Evolutionary conservation across 2,113 vertebrate genomes (phyloP), one percentile per base, ranked within the genome.

Genomic region (Callopanchax toddi): DNA sequence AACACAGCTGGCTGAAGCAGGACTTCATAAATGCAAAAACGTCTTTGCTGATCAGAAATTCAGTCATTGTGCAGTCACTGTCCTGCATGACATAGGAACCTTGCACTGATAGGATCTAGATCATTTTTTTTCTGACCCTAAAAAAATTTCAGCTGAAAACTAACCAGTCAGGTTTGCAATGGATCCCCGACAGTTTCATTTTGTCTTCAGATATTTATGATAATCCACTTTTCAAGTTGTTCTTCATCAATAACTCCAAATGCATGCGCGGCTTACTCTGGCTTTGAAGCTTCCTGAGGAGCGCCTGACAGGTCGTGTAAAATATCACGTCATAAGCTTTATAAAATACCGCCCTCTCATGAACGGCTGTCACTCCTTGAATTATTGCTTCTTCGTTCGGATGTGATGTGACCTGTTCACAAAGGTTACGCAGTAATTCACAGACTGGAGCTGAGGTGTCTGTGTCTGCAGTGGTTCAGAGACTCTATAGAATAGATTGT

Each of bases 241-340:
- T 85, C 71, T 76, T 83, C 72, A 78, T 85, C 82, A 82, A 48
- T 77, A 63, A 73, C 76, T 70, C 66, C 45, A 60, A 63, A 69
- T 54, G 54, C 43, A 22, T 55, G 71, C 61, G 25, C 23, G 60
- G 42, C 74, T 76, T 61, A 64, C 53, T 81, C 61, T 69, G 60
- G 50, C 43, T 77, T 54, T 74, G 76, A 79, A 65, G 66, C 68
- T 42, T 69, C 40, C 36, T 22, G 43, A 8, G 59, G 63, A 74
- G 61, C 5, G 45, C 59, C 45, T 79, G 81, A 82, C 68, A 59
- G 79, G 45, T 54, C 36, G 45, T 51, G 67, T 86, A 67, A 87
- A 79, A 81, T 78, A 73, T 73, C 49, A 61, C 26, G 17, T 76
- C 76, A 71, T 37, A 12, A 51, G 53, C 26, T 43, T 11, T 44